phyloP scores from a whole-genome alignment of 2,797 vertebrate genomes.

The Danio jaintianensis region DNA sequence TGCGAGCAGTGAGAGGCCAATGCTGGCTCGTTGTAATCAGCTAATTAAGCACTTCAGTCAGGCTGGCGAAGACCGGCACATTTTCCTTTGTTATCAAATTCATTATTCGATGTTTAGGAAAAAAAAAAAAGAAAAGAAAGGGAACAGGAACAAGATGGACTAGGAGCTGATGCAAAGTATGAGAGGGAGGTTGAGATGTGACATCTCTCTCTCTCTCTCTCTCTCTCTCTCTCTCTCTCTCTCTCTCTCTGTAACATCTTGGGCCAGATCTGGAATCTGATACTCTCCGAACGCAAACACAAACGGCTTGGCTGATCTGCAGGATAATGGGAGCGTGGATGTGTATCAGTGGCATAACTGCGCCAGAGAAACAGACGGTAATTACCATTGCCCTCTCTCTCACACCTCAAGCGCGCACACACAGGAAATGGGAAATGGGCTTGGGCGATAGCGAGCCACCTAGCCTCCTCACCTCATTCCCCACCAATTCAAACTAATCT shows the following conservation, averaged over 20 bases:
- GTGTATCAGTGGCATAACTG: slow-evolving; percentile 51
- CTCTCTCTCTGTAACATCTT: slow-evolving; percentile 14
- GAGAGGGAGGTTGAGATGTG: slow-evolving; percentile 32
- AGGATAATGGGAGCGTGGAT: slow-evolving; percentile 56
- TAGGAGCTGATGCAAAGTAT: slow-evolving; percentile 44
- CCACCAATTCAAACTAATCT: slow-evolving; percentile 64
- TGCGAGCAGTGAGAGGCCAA: slow-evolving; percentile 79
- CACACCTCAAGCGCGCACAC: slow-evolving; percentile 45
- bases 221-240: not conserved
- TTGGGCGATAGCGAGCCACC: slow-evolving; percentile 56
- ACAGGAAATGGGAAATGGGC: slow-evolving; percentile 59
- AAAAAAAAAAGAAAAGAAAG: slow-evolving; percentile 75
- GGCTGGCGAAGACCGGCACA: slow-evolving; percentile 68
- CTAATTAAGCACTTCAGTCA: slow-evolving; percentile 85
- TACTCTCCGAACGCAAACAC: slow-evolving; percentile 58
- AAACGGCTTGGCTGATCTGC: slow-evolving; percentile 56
- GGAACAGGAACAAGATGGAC: slow-evolving; percentile 56
- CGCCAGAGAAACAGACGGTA: slow-evolving; percentile 69
- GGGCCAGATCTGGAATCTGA: slow-evolving; percentile 47
- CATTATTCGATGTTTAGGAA: slow-evolving; percentile 75
- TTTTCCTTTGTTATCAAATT: slow-evolving; percentile 81
- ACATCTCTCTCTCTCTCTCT: slow-evolving; percentile 36
- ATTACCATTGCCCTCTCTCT: slow-evolving; percentile 63
- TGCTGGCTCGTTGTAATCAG: slow-evolving; percentile 81
- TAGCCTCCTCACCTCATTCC: slow-evolving; percentile 61